Evolutionary conservation across 2,113 vertebrate species (phyloP).

Genomic region (Chlorodrepanis virens): DNA sequence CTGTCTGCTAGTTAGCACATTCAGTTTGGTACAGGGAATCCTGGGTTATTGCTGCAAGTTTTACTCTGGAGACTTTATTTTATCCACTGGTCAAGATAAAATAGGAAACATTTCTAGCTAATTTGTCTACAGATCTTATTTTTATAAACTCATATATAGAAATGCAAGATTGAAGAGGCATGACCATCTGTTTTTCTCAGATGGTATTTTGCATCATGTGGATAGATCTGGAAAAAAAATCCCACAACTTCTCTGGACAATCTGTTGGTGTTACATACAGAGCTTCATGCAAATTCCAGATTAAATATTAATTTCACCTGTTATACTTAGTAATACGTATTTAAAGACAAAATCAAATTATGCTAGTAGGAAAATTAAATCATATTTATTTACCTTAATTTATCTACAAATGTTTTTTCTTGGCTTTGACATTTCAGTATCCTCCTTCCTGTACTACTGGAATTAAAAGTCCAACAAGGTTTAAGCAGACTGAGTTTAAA

Average conservation of each 20-base stretch:
- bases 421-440: not conserved
- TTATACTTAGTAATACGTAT: not conserved
- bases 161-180: not conserved
- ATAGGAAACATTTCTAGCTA: not conserved
- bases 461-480: not conserved
- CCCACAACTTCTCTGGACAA: not conserved
- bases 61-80: not conserved
- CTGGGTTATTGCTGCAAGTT: not conserved
- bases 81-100: not conserved
- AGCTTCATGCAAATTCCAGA: not conserved
- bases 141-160: not conserved
- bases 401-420: not conserved
- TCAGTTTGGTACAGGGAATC: not conserved
- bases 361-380: not conserved
- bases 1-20: not conserved
- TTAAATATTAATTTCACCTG: not conserved
- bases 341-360: not conserved
- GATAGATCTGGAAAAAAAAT: not conserved
- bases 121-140: not conserved
- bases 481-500: not conserved
- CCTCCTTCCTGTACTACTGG: not conserved
- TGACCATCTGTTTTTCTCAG: constrained; percentile 40
- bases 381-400: not conserved
- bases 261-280: not conserved
- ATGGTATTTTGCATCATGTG: not conserved